Evolutionary conservation across 2,797 vertebrate genomes (phyloP).

Genomic region (Acanthurus lineatus): DNA sequence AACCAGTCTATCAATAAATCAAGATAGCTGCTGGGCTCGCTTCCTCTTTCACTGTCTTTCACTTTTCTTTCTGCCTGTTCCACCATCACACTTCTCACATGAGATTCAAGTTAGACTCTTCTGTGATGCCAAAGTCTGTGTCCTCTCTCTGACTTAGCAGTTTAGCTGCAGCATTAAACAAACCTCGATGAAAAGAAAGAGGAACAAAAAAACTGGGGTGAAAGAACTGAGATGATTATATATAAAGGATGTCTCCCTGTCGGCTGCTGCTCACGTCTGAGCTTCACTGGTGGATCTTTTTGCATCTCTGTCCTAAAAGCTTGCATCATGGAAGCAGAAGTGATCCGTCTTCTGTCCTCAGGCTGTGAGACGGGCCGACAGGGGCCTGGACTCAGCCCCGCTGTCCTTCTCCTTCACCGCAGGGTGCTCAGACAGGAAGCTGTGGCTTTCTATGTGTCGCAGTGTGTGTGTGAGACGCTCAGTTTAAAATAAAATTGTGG

Average conservation of each 20-base stretch:
- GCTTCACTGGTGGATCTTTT: constrained; percentile 20
- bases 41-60: constrained; percentile 66
- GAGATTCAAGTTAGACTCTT: constrained; percentile 21
- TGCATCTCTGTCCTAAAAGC: constrained; percentile 52
- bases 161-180: constrained; percentile 7
- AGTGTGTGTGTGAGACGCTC: background rate
- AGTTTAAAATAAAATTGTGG: background rate
- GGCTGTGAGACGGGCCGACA: constrained; percentile 47
- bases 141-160: constrained; percentile 18
- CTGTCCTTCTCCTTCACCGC: constrained; percentile 48
- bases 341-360: constrained; percentile 58
- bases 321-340: constrained; percentile 57
- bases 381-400: constrained; percentile 28
- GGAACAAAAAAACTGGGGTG: background rate
- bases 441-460: background rate
- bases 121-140: background rate
- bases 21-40: constrained; percentile 56
- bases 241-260: background rate
- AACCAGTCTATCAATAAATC: constrained; percentile 73
- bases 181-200: background rate
- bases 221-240: background rate
- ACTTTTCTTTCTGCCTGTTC: constrained; percentile 43
- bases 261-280: constrained; percentile 12
- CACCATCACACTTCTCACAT: constrained; percentile 7
- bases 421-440: constrained; percentile 28